phyloP scores from a whole-genome alignment of 92 coral and sea anemone genomes.

The Isaurus tuberculatus region DNA sequence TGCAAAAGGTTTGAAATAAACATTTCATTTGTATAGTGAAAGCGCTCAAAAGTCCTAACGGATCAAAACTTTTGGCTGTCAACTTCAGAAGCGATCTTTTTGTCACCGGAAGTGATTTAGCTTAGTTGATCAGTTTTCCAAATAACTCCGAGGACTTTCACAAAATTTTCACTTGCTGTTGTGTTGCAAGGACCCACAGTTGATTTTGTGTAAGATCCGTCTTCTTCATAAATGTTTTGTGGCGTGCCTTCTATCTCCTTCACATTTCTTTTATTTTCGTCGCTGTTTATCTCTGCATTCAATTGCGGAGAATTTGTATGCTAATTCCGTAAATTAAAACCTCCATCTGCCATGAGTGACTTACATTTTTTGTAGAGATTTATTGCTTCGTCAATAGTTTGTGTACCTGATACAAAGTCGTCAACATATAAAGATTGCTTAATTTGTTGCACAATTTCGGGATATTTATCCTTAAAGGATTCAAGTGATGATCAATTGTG shows the following conservation, averaged over 20 bases:
- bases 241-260: constrained; percentile 1
- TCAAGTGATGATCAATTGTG: constrained; percentile 49
- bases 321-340: constrained; percentile 67
- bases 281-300: constrained; percentile 12
- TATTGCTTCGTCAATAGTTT: constrained; percentile 43
- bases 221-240: constrained; percentile 45
- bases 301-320: constrained; percentile 30
- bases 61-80: constrained; percentile 76
- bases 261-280: constrained; percentile 5
- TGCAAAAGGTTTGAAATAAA: constrained; percentile 75
- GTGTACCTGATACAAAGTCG: constrained; percentile 17
- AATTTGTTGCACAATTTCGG: constrained; percentile 42
- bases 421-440: constrained; percentile 56
- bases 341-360: constrained; percentile 56
- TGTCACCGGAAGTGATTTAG: constrained; percentile 59
- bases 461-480: constrained; percentile 29
- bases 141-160: constrained; percentile 54
- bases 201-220: constrained; percentile 47
- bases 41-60: constrained; percentile 70
- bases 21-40: constrained; percentile 68
- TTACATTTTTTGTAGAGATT: constrained; percentile 47
- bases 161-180: constrained; percentile 27
- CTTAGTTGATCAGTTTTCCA: constrained; percentile 59
- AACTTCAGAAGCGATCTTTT: constrained; percentile 74
- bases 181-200: constrained; percentile 46